These are phyloP conservation scores for Brotogeris chrysoptera DNA, from an alignment of 2,797 vertebrate genomes.

Conservation along the genomic window DNA sequence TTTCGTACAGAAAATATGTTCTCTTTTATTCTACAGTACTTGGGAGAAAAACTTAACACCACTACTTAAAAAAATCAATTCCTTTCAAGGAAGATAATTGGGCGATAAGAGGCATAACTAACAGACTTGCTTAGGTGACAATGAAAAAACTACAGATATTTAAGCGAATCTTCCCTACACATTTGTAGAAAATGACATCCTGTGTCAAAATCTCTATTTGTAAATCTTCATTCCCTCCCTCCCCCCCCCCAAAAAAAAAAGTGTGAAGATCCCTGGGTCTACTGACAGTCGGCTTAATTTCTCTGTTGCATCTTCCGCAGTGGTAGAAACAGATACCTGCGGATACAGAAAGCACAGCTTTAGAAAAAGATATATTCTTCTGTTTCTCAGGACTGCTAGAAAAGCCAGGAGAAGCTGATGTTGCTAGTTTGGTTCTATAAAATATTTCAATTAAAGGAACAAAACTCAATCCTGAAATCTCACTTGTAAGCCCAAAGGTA, in stretches of 20 bases:
- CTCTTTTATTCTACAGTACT: background rate
- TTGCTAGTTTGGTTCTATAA: background rate
- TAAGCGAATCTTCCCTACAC: background rate
- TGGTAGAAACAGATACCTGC: background rate
- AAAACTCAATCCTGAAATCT: background rate
- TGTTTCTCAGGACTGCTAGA: background rate
- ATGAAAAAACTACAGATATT: background rate
- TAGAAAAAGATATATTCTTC: background rate
- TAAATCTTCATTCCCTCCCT: fast-evolving
- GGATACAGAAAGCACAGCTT: background rate
- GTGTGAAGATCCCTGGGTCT: background rate
- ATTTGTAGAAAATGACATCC: background rate
- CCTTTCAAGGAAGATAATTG: background rate
- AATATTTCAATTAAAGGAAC: background rate
- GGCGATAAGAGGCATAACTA: background rate
- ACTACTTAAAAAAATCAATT: background rate
- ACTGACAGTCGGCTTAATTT: background rate
- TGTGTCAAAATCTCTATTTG: background rate
- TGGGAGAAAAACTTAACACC: fast-evolving
- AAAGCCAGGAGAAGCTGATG: background rate
- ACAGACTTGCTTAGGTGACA: background rate
- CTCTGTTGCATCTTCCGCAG: background rate
- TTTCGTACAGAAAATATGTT: background rate
- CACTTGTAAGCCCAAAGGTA: background rate
- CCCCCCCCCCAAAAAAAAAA: background rate